Base-by-base conservation (phyloP, 2,888 invertebrate species). In the Lobophora halterata region DNA sequence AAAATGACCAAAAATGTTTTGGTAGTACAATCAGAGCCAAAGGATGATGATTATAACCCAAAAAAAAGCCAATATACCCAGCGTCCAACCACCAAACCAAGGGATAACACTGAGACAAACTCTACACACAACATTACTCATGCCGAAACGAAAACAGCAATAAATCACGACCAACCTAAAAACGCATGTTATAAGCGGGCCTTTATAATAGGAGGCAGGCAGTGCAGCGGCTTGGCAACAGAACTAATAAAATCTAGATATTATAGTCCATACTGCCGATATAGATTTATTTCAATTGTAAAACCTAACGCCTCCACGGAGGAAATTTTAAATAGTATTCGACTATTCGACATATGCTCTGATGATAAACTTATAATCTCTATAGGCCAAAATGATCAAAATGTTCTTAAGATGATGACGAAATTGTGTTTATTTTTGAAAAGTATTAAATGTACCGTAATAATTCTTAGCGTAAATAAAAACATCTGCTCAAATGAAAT, bases 221-320 rank as follows among this genome's bases (percentile, higher is more conserved):
- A 21, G 6, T 9, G 21, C 8, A 10, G 5, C 10, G 21, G 21
- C 10, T 5, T 21, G 4, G 21, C 21, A 3, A 5, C 5, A 6
- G 7, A 10, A 10, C 21, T 21, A 1, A 21, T 21, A 1, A 21
- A 10, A 10, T 21, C 21, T 3, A 21, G 21, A 10, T 5, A 10
- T 2, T 10, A 21, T 8, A 21, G 5, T 4, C 4, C 3, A 3
- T 21, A 21, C 10, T 5, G 1, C 3, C 9, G 10, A 2, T 21
- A 21, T 10, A 9, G 10, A 5, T 9, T 21, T 3, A 3, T 9
- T 1, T 10, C 10, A 2, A 10, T 5, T 10, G 10, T 10, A 1
- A 21, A 21, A 9, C 32, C 17, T 33, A 21, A 17, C 25, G 21
- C 21, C 5, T 10, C 10, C 5, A 10, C 21, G 5, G 21, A 21